Conservation (phyloP, 2,113 vertebrate species). For the Gallinago media region DNA sequence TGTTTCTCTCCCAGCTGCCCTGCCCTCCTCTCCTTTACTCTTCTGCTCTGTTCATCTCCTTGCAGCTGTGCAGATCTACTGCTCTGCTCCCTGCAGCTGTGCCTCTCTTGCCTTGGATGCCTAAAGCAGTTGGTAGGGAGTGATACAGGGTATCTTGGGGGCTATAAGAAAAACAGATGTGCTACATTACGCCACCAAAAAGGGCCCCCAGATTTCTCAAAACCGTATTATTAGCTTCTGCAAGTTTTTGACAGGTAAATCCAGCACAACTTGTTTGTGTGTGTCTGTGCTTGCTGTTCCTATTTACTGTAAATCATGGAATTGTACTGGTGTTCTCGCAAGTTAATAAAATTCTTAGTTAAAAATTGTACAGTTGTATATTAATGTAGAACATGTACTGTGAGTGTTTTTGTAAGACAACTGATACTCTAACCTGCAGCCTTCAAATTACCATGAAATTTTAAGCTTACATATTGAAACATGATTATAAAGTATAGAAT, state of each 20-base stretch:
- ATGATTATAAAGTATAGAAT: neutral
- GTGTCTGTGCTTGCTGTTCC: neutral
- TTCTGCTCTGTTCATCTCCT: neutral
- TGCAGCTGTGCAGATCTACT: slow-evolving; percentile 50
- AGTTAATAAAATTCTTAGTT: slow-evolving; percentile 18
- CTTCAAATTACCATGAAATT: neutral
- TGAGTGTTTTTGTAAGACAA: neutral
- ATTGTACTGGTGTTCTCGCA: neutral
- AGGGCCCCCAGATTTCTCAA: neutral
- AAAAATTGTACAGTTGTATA: neutral
- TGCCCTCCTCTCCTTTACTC: neutral
- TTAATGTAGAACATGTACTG: neutral
- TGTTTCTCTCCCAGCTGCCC: neutral
- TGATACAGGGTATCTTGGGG: slow-evolving; percentile 23
- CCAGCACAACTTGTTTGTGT: neutral
- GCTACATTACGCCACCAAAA: slow-evolving; percentile 22
- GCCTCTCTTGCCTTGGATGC: slow-evolving; percentile 15
- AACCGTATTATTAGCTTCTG: slow-evolving; percentile 10
- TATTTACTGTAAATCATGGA: neutral
- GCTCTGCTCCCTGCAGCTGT: slow-evolving; percentile 49
- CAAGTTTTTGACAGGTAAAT: slow-evolving; percentile 37
- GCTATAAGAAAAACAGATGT: slow-evolving; percentile 47
- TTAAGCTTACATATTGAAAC: neutral
- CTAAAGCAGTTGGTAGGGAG: slow-evolving; percentile 52
- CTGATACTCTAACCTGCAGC: neutral